Evolutionary conservation across 2,888 invertebrate genomes (phyloP).

Genomic region (Deilephila porcellus): DNA sequence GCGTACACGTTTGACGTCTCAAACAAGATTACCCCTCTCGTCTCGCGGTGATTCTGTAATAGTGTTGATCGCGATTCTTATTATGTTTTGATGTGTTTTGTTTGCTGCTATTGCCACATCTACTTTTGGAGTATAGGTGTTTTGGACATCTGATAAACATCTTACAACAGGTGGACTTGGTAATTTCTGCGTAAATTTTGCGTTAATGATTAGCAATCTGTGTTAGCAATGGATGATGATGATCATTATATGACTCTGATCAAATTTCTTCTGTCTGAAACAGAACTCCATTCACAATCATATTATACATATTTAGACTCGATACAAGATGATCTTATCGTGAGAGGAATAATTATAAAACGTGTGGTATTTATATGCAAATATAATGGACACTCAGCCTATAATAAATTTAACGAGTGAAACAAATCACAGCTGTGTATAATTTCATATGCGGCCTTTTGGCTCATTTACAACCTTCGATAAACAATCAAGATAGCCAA

Average conservation of each 20-base stretch:
- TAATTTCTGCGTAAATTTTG: too few relatives aligned
- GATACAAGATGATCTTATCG: too few relatives aligned
- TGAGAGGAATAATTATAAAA: too few relatives aligned
- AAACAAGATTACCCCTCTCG: conserved; percentile 14
- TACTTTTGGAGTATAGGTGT: background rate
- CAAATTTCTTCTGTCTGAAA: too few relatives aligned
- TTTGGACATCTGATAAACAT: too few relatives aligned
- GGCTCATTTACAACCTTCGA: background rate
- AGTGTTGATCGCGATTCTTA: conserved; percentile 4
- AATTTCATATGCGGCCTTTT: background rate
- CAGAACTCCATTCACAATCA: too few relatives aligned
- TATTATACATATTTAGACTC: too few relatives aligned
- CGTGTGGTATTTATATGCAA: background rate
- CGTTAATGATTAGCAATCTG: too few relatives aligned
- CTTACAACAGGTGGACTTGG: too few relatives aligned
- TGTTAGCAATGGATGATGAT: too few relatives aligned
- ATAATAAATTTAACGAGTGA: background rate
- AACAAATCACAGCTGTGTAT: background rate
- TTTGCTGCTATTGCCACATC: background rate
- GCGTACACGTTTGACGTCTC: conserved; percentile 15
- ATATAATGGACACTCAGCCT: background rate
- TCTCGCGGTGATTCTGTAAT: conserved; percentile 19
- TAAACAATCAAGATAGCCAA: conserved; percentile 14
- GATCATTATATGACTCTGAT: too few relatives aligned
- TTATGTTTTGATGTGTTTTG: conserved; percentile 20